phyloP scores from a whole-genome alignment of 2,797 vertebrate genomes.

The Myotis daubentonii region DNA sequence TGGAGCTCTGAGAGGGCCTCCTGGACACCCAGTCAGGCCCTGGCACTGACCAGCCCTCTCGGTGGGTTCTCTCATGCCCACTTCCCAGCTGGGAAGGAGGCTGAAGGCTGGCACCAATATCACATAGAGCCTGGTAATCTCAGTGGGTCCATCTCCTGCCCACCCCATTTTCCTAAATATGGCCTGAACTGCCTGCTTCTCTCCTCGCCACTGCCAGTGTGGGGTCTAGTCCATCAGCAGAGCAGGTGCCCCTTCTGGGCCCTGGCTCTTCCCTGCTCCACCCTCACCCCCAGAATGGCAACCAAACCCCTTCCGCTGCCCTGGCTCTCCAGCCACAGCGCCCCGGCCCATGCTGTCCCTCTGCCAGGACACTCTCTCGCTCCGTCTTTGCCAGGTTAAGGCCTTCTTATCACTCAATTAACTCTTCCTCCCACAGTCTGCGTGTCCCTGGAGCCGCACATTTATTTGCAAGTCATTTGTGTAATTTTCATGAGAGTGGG shows the following conservation, averaged over 20 bases:
- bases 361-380: not conserved
- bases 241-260: not conserved
- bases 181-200: not conserved
- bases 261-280: not conserved
- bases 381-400: not conserved
- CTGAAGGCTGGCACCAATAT: not conserved
- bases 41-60: not conserved
- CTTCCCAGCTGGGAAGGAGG: not conserved
- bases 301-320: not conserved
- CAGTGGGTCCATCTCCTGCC: not conserved
- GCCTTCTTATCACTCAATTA: not conserved
- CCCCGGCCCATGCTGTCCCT: not conserved
- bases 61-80: not conserved
- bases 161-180: not conserved
- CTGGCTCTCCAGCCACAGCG: not conserved
- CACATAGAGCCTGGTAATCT: not conserved
- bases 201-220: not conserved
- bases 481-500: not conserved
- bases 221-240: not conserved
- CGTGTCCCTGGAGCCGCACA: not conserved
- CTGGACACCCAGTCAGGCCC: not conserved
- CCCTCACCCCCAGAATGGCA: not conserved
- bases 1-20: not conserved
- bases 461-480: not conserved
- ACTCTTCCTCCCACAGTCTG: not conserved